Base-by-base conservation (phyloP, 35 echinoderm and acorn worm species). In the Holothuria glaberrima region DNA sequence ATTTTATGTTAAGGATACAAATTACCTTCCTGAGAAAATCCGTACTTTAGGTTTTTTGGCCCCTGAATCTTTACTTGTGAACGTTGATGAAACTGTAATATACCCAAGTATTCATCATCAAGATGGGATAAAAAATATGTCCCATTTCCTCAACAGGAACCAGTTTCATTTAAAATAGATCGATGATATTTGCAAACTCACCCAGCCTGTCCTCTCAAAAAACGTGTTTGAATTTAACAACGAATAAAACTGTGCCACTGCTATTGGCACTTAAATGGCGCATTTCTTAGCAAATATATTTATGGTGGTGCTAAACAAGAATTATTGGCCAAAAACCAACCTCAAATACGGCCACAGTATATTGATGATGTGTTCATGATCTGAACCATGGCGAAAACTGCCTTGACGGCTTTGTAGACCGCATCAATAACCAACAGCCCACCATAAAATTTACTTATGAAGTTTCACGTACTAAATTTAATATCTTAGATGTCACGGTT, bases 261-360 rank as follows among this genome's bases (percentile, higher is more conserved):
- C 69, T 16, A 72, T n/a, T n/a, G 19, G n/a, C n/a, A n/a, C 69
- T 14, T 21, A 72, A 72, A 72, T 72, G 69, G 69, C 69, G 16
- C 69, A 16, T 72, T 27, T 33, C 3, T 21, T 72, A 27, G 17
- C 14, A 72, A 72, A 14, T 21, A 21, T n/a, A 21, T 72, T 72
- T 27, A 21, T 16, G 58, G 16, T n/a, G 58, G 16, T n/a, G 16
- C n/a, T 18, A n/a, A 61, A 61, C 58, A 61, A 61, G 58, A 3
- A n/a, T 61, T 61, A 18, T 61, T 61, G n/a, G n/a, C 16, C 58
- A 61, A 61, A 61, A 18, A 14, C n/a, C 0, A n/a, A n/a, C n/a
- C n/a, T n/a, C n/a, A n/a, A n/a, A n/a, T n/a, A n/a, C n/a, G n/a
- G n/a, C n/a, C n/a, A n/a, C n/a, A n/a, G n/a, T n/a, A n/a, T n/a